Evolutionary conservation across 35 echinoderm and acorn worm species (phyloP).

Genomic region (Holothuria glaberrima): DNA sequence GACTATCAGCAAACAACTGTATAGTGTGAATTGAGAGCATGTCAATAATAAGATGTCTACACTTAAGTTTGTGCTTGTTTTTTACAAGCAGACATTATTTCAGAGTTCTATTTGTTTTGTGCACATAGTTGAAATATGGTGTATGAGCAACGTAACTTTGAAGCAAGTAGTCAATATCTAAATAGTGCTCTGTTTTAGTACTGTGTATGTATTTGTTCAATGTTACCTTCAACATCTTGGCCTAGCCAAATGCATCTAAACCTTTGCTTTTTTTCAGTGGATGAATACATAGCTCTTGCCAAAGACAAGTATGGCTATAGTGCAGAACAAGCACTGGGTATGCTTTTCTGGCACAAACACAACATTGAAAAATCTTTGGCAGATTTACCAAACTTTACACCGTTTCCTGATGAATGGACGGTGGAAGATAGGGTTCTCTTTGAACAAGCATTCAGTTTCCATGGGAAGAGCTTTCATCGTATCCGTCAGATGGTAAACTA

Average conservation of each 20-base stretch:
- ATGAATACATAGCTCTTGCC: conserved; percentile 94
- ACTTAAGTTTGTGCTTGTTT: too few relatives aligned
- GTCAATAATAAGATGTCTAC: too few relatives aligned
- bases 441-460: conserved; percentile 98
- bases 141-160: background rate
- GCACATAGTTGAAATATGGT: too few relatives aligned
- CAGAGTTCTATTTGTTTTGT: too few relatives aligned
- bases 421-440: conserved; percentile 97
- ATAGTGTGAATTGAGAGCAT: too few relatives aligned
- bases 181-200: background rate
- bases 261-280: conserved; percentile 72
- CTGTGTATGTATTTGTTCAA: background rate
- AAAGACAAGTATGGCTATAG: conserved; percentile 99
- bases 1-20: too few relatives aligned
- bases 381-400: conserved; percentile 93
- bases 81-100: too few relatives aligned
- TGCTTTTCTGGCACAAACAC: conserved; percentile 97
- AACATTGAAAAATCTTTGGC: conserved; percentile 87
- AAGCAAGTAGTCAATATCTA: background rate
- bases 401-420: conserved; percentile 97
- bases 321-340: conserved; percentile 96
- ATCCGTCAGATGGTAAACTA: conserved; percentile 95
- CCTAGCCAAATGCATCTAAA: background rate
- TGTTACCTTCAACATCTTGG: background rate
- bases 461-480: conserved; percentile 97